Percentiles rank a stretch among this genome's conserved stretches.
Conservation (phyloP, 2,797 vertebrate genomes). For the Hybognathus amarus region DNA sequence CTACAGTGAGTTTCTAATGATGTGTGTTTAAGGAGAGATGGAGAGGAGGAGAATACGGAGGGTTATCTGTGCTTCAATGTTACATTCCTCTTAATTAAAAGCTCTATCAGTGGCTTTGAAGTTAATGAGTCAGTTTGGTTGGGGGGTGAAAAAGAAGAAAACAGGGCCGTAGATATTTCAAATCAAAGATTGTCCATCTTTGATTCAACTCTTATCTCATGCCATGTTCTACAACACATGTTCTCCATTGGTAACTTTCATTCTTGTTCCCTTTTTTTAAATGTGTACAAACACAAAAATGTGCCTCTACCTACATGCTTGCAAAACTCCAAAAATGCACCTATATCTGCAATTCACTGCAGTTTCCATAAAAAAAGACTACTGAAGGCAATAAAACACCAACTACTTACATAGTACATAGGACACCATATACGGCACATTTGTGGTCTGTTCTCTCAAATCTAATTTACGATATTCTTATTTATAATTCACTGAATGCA, state of each 20-base stretch:
- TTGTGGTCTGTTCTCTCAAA: too few relatives aligned
- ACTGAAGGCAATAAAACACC: neutral
- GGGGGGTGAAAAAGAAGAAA: constrained; percentile 55
- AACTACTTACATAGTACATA: neutral
- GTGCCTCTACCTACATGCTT: neutral
- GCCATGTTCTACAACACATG: neutral
- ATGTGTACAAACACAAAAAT: neutral
- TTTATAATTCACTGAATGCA: too few relatives aligned
- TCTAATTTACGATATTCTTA: too few relatives aligned
- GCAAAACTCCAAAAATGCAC: neutral
- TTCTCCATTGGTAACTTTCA: constrained; percentile 41
- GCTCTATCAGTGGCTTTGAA: constrained; percentile 96
- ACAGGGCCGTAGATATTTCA: constrained; percentile 67
- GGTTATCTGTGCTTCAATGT: constrained; percentile 80
- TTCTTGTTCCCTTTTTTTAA: neutral
- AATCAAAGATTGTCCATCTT: constrained; percentile 67
- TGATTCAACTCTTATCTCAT: constrained; percentile 61
- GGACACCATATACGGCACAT: too few relatives aligned
- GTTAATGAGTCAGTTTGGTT: constrained; percentile 92
- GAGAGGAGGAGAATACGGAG: constrained; percentile 53
- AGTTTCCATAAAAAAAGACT: neutral
- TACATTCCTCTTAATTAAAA: constrained; percentile 95
- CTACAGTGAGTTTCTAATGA: constrained; percentile 38
- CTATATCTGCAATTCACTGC: neutral
- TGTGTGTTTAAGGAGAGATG: constrained; percentile 23